A percentile compares a stretch with the other conserved stretches of the same genome.
Conservation (phyloP, 2,888 invertebrate species). For the Lithophane socia region DNA sequence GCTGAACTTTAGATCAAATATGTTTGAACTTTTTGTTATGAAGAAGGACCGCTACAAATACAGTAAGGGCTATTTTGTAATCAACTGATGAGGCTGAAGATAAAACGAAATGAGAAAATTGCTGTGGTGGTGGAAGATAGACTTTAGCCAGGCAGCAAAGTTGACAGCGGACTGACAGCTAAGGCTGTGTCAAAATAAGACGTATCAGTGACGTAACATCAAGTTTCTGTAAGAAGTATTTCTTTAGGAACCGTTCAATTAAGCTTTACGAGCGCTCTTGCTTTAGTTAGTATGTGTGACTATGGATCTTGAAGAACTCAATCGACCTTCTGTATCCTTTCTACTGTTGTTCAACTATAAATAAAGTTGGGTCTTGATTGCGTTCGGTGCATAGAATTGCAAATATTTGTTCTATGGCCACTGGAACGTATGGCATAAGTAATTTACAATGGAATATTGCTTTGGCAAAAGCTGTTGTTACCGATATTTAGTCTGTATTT, state of each 20-base stretch:
- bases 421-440: conserved; percentile 41
- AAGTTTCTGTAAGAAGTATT: not conserved
- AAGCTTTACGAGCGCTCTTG: not conserved
- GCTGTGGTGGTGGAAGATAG: not conserved
- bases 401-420: conserved; percentile 59
- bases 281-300: not conserved
- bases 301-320: not conserved
- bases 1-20: not conserved
- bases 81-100: too few relatives aligned
- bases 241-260: too few relatives aligned
- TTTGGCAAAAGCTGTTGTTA: conserved; percentile 2
- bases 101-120: not conserved
- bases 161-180: too few relatives aligned
- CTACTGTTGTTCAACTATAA: conserved; percentile 23
- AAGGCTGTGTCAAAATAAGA: too few relatives aligned
- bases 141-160: not conserved
- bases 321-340: conserved; percentile 5
- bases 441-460: conserved; percentile 49
- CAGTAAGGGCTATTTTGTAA: not conserved
- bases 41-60: not conserved
- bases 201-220: not conserved
- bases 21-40: not conserved
- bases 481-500: conserved; percentile 2
- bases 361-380: conserved; percentile 70
- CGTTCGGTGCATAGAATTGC: conserved; percentile 65